Evolutionary conservation across 2,113 vertebrate genomes (phyloP).

Genomic region (Rattus norvegicus): GRCr8 NC_086019.1:6476501-6477000

Average conservation of each 20-base stretch:
- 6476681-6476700: conserved; percentile 77
- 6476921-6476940: conserved; percentile 18
- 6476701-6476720: conserved; percentile 76
- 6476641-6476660: conserved; percentile 77
- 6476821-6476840: neutral
- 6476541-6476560: conserved; percentile 30
- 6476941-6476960: conserved; percentile 53
- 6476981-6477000: conserved; percentile 54
- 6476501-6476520: conserved; percentile 50
- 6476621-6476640: conserved; percentile 54
- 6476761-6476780: conserved; percentile 44
- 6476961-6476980: conserved; percentile 65
- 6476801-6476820: neutral
- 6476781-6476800: neutral
- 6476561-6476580: conserved; percentile 59
- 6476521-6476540: conserved; percentile 19
- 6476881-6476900: neutral
- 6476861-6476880: neutral
- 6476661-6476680: conserved; percentile 73
- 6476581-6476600: conserved; percentile 41
- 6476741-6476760: conserved; percentile 53
- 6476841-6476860: neutral
- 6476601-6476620: conserved; percentile 13
- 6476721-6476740: conserved; percentile 57
- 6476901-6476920: conserved; percentile 38